A percentile compares a stretch with the other conserved stretches of the same genome.
phyloP scores from a whole-genome alignment of 2,113 vertebrate species.

The Piaya cayana region DNA sequence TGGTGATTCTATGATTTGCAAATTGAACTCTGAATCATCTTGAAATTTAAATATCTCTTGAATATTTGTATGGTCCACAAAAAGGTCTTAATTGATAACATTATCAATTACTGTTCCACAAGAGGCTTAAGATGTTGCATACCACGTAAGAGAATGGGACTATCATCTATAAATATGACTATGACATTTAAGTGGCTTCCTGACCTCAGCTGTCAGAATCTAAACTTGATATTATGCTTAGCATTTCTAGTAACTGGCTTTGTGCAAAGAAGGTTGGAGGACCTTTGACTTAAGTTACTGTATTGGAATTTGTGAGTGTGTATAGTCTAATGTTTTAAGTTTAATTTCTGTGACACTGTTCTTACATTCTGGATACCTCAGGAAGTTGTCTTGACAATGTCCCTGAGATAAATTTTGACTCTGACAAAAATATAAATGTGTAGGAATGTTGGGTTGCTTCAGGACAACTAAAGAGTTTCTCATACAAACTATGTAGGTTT shows the following conservation, averaged over 20 bases:
- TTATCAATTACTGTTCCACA: not conserved
- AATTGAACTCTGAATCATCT: not conserved
- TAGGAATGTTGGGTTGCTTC: not conserved
- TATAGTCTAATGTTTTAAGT: not conserved
- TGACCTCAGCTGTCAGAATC: not conserved
- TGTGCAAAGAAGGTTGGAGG: not conserved
- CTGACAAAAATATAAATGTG: not conserved
- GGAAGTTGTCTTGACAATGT: not conserved
- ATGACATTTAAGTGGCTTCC: not conserved
- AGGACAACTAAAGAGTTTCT: not conserved
- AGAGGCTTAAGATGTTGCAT: not conserved
- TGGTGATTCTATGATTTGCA: no score
- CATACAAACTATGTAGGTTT: not conserved
- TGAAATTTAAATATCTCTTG: not conserved
- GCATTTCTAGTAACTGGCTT: not conserved
- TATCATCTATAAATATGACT: not conserved
- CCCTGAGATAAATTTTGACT: not conserved
- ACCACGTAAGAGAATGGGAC: not conserved
- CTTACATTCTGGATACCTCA: not conserved
- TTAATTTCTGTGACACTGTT: not conserved
- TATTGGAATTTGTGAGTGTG: not conserved
- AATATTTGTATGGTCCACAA: not conserved
- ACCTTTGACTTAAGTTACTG: not conserved
- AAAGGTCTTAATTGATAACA: not conserved
- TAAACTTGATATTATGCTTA: not conserved